Evolutionary conservation across 2,797 vertebrate species (phyloP).

Genomic region (Artibeus jamaicensis): DNA sequence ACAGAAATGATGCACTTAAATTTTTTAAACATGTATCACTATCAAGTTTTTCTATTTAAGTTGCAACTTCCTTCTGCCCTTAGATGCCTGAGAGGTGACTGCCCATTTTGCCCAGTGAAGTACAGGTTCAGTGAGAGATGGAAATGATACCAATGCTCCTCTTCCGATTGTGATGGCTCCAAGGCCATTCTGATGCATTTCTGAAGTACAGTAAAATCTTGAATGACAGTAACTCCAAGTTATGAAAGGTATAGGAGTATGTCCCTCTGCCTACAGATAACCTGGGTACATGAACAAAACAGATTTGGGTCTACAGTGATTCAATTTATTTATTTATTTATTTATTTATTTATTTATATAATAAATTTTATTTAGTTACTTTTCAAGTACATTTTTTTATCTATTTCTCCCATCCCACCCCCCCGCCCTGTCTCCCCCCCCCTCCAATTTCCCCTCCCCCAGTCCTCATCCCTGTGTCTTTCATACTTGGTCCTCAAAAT

Average conservation of each 20-base stretch:
- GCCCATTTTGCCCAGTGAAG: not conserved
- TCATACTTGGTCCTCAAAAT: too few relatives aligned
- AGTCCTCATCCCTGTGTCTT: too few relatives aligned
- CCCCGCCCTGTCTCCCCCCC: too few relatives aligned
- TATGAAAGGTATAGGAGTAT: not conserved
- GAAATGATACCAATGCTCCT: not conserved
- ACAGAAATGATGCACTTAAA: not conserved
- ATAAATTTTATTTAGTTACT: too few relatives aligned
- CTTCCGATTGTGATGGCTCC: not conserved
- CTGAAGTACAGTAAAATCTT: not conserved
- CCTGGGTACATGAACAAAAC: not conserved
- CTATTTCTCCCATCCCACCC: too few relatives aligned
- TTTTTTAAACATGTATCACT: not conserved
- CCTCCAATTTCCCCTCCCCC: too few relatives aligned
- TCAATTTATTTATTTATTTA: too few relatives aligned
- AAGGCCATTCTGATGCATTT: not conserved
- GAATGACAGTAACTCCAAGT: not conserved
- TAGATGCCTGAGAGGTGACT: not conserved
- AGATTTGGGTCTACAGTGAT: not conserved
- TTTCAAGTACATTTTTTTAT: too few relatives aligned
- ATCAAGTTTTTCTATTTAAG: not conserved
- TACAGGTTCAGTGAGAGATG: not conserved
- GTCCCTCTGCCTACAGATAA: not conserved
- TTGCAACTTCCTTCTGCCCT: not conserved
- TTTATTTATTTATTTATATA: too few relatives aligned